Conservation (phyloP, 2,888 invertebrate genomes). For the Elmis aenea region DNA sequence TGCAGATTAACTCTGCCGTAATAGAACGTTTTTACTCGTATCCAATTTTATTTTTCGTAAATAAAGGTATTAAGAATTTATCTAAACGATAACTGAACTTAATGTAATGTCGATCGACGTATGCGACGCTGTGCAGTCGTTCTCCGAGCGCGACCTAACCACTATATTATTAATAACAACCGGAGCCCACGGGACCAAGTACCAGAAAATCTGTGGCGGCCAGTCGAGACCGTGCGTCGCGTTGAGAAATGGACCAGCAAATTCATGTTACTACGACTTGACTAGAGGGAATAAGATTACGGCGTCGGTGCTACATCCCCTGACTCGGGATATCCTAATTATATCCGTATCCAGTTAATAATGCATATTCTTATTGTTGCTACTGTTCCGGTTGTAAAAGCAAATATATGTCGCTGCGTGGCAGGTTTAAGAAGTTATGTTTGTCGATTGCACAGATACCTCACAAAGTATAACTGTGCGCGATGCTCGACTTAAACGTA, state of each 20-base stretch:
- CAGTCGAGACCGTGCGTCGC: conserved; percentile 29
- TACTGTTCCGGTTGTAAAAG: conserved; percentile 17
- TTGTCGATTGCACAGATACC: too few species aligned
- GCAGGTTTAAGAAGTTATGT: too few species aligned
- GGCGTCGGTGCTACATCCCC: conserved; percentile 8
- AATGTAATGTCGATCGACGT: too few species aligned
- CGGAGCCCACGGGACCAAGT: conserved; percentile 26
- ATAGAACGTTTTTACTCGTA: conserved; percentile 14
- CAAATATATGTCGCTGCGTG: too few species aligned
- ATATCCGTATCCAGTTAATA: conserved; percentile 32
- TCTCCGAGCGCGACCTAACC: conserved; percentile 24
- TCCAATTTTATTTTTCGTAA: neutral
- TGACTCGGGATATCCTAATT: conserved; percentile 27
- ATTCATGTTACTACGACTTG: conserved; percentile 35
- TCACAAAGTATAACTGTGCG: too few species aligned
- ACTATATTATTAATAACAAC: conserved; percentile 35
- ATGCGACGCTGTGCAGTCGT: too few species aligned
- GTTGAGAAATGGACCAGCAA: conserved; percentile 41
- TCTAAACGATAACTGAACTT: too few species aligned
- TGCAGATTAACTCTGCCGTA: conserved; percentile 44
- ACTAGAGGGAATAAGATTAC: conserved; percentile 34
- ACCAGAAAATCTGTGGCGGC: conserved; percentile 30
- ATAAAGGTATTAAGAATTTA: neutral
- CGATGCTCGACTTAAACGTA: too few species aligned
- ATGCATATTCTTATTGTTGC: conserved; percentile 26